Evolutionary conservation across 2,797 vertebrate species (phyloP), one percentile per base, ranked within the genome.

Genomic region (Lutjanus argentimaculatus): DNA sequence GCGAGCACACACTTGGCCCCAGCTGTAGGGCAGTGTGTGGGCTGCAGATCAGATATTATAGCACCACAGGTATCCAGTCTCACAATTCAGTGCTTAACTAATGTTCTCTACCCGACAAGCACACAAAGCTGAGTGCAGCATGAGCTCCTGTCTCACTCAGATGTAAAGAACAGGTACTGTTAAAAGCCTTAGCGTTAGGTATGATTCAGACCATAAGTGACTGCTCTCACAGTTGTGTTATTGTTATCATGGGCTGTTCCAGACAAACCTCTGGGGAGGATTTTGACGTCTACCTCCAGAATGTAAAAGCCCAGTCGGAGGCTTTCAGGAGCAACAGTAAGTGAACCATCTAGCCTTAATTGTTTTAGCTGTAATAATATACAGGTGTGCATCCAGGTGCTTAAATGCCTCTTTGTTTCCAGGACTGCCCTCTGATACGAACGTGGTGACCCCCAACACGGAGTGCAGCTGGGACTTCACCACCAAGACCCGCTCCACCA

Each of bases 391-490:
- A 6, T 7, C 6, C 30, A 36, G 30, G 30, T 36, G 30, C 4
- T 4, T 36, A 36, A 36, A 36, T 36, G 30, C 46, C 9, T 73
- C 16, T 84, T 48, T 75, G 25, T 67, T 58, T 0, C 17, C 62
- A 99, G 98, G 98, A 72, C 95, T 98, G 21, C 96, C 97, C 4
- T 98, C 97, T 8, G 98, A 99, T 70, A 95, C 97, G 1, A 98
- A 97, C 14, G 95, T 96, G 59, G 89, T 97, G 90, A 99, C 98
- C 0, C 98, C 98, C 57, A 99, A 98, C 92, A 99, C 98, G 0
- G 98, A 99, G 91, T 97, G 95, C 95, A 99, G 98, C 85, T 98
- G 97, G 95, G 98, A 99, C 79, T 95, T 98, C 91, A 97, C 97
- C 94, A 98, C 96, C 75, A 99, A 98, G 95, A 99, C 98, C 36